Evolutionary conservation across 2,113 vertebrate species (phyloP).

Genomic region (Elanoides forficatus): DNA sequence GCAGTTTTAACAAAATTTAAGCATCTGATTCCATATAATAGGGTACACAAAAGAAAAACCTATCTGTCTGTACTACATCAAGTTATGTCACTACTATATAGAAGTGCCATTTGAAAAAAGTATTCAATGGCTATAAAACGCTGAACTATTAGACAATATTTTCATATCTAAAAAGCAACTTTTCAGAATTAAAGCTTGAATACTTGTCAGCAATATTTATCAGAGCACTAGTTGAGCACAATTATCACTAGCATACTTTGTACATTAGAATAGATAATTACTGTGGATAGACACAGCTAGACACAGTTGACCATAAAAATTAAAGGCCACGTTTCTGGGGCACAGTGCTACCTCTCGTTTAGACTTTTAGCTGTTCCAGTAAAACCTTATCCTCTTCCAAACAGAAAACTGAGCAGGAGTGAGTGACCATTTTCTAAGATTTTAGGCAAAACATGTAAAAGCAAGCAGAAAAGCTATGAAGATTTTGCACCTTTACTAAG

Average conservation of each 20-base stretch:
- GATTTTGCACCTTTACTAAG: not conserved
- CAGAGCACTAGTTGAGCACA: not conserved
- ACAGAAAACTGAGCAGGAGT: not conserved
- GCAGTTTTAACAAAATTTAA: not conserved
- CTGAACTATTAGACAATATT: not conserved
- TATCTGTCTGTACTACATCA: not conserved
- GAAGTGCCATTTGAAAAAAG: not conserved
- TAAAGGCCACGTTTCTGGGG: rapidly evolving
- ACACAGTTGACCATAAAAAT: not conserved
- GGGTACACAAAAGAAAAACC: not conserved
- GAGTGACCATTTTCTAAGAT: not conserved
- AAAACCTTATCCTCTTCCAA: not conserved
- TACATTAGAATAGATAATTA: not conserved
- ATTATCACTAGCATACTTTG: not conserved
- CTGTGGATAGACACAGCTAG: not conserved
- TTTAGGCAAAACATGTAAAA: not conserved
- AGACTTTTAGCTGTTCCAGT: not conserved
- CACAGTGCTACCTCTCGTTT: not conserved
- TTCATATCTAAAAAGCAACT: not conserved
- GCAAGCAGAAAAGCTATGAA: not conserved
- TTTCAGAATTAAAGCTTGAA: not conserved
- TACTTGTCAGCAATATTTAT: not conserved
- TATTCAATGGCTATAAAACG: not conserved
- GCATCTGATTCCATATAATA: not conserved
- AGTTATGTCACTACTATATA: not conserved